Conservation (phyloP, 2,113 vertebrate genomes). For the Pituophis catenifer region DNA sequence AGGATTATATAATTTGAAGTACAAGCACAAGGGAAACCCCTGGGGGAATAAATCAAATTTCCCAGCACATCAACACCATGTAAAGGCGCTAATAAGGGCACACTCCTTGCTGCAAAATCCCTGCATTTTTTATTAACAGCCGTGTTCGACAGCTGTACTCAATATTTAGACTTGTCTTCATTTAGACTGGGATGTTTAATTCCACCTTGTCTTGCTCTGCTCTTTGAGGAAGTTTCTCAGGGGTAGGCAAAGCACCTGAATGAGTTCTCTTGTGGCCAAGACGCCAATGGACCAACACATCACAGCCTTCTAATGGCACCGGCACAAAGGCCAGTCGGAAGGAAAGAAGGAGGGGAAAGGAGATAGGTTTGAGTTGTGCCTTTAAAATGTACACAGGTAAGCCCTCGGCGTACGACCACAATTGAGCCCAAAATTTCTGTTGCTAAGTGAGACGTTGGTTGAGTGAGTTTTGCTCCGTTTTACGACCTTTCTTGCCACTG, state of each 20-base stretch:
- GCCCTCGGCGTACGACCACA: fast-evolving
- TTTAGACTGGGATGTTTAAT: background rate
- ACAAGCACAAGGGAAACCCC: background rate
- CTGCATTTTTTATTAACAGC: background rate
- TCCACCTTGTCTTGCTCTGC: background rate
- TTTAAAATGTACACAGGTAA: background rate
- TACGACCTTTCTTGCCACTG: no score
- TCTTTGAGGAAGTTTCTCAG: background rate
- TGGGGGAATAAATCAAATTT: background rate
- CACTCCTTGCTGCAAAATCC: background rate
- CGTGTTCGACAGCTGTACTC: background rate
- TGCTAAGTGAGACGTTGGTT: no score
- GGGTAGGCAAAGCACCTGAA: background rate
- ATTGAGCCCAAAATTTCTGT: no score
- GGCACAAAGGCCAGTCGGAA: background rate
- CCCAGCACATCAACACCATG: background rate
- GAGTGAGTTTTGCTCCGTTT: no score
- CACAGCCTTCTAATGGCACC: background rate
- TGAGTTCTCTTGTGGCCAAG: background rate
- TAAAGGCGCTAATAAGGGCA: background rate
- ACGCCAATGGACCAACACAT: no score
- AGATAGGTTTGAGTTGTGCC: no score
- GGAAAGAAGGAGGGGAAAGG: background rate
- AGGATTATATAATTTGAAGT: background rate
- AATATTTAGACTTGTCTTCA: background rate